Evolutionary conservation across 2,797 vertebrate species (phyloP).

Genomic region (Lithobates sylvaticus): DNA sequence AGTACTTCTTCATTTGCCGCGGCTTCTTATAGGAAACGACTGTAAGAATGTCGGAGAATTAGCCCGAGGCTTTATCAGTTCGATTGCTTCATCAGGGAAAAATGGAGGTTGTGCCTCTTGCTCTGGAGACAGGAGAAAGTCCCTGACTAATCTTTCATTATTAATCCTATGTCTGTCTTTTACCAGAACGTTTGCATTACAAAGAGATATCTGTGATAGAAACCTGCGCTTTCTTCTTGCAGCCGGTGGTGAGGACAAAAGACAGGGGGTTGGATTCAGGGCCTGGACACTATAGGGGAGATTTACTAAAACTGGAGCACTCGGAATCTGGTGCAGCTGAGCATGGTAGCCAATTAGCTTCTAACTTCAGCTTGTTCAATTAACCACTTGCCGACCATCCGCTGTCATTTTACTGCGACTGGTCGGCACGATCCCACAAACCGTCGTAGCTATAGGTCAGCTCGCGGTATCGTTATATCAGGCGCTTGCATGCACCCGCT

Average conservation of each 20-base stretch:
- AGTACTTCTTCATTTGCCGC: not conserved
- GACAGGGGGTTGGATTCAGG: not conserved
- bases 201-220: not conserved
- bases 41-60: slow-evolving; percentile 9
- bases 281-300: too few species aligned
- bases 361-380: too few species aligned
- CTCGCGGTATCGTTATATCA: accelerated
- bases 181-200: not conserved
- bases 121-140: not conserved
- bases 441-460: too few species aligned
- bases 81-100: slow-evolving; percentile 23
- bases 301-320: too few species aligned
- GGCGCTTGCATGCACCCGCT: too few species aligned
- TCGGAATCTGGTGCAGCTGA: too few species aligned
- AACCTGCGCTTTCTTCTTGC: not conserved
- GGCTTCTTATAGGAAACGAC: not conserved
- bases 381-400: too few species aligned
- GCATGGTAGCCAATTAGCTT: too few species aligned
- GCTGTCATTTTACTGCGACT: too few species aligned
- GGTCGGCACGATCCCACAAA: too few species aligned
- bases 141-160: slow-evolving; percentile 30
- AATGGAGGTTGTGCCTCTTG: slow-evolving; percentile 30
- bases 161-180: slow-evolving; percentile 10
- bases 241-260: not conserved
- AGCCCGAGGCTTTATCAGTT: slow-evolving; percentile 32